Evolutionary conservation across 2,888 invertebrate species (phyloP), one percentile per base, ranked within the genome.

Genomic region (Microctonus brassicae): DNA sequence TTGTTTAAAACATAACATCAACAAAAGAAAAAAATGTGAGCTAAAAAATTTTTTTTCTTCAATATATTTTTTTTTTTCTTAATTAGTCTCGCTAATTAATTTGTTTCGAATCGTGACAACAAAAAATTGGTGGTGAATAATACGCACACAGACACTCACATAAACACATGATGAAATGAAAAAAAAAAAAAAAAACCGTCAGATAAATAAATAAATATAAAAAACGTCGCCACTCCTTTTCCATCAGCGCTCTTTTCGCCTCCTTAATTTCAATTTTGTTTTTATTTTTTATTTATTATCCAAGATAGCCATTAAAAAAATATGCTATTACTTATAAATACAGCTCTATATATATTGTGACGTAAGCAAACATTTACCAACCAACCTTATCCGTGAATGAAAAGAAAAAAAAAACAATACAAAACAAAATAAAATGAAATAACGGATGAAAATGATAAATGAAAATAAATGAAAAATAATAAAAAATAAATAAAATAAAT

Each of bases 271-370:
- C 55, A 5, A 62, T 55, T 63, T 69, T 6, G 1, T 70, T 64
- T 67, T 47, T 70, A 58, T 76, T 79, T 83, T 84, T 86, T 84
- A 86, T 86, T 86, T 84, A 85, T 86, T 84, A 84, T 81, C 72
- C 83, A 82, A 69, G 82, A 82, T 87, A 86, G 86, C 82, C 84
- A 80, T 84, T 86, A 86, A 86, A 85, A 77, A 86, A 85, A 82
- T 86, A 86, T 85, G 83, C 84, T 86, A 86, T 47, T 83, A 84
- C 82, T 83, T 86, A 87, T 86, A 86, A 85, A 86, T 86, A 86
- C 86, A 86, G 83, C 62, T 67, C 68, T 82, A 79, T 86, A 86
- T 85, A 86, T 85, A 85, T 85, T 84, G 84, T 83, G 81, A 82
- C 84, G 81, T 86, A 85, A 85, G 83, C 62, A 64, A 69, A 62